A percentile compares a stretch with the other conserved stretches of the same genome.
phyloP scores from a whole-genome alignment of 2,797 vertebrate species.

The Amazonetta brasiliensis region DNA sequence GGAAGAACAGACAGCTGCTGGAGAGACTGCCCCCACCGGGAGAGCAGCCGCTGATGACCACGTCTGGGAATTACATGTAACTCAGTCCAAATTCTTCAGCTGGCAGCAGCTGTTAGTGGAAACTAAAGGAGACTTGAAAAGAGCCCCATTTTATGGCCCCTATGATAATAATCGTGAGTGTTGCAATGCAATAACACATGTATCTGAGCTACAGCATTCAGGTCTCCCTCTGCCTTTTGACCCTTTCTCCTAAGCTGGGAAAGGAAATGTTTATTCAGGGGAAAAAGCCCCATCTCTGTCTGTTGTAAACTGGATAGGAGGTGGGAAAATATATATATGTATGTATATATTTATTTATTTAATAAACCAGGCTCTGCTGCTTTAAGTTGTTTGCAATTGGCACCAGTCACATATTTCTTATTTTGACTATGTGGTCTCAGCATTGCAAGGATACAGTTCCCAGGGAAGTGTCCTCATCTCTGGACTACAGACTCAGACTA shows the following conservation, averaged over 20 bases:
- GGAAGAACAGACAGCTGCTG: not conserved
- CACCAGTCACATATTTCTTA: not conserved
- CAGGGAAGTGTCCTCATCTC: slow-evolving; percentile 10
- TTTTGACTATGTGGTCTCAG: not conserved
- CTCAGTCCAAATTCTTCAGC: slow-evolving; percentile 49
- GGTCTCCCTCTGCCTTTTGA: not conserved
- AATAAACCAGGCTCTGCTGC: not conserved
- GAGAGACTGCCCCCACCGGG: not conserved
- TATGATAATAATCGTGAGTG: slow-evolving; percentile 37
- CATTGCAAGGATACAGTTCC: not conserved
- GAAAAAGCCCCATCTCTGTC: not conserved
- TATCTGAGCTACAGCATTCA: not conserved
- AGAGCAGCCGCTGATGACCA: not conserved
- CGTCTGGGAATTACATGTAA: slow-evolving; percentile 4
- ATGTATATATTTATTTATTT: no score
- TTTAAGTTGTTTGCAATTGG: not conserved
- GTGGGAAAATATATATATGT: not conserved
- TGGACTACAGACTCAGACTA: slow-evolving; percentile 10
- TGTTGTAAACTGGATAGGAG: not conserved
- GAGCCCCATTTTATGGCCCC: slow-evolving; percentile 50
- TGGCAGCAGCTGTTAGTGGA: slow-evolving; percentile 50
- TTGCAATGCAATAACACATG: slow-evolving; percentile 26
- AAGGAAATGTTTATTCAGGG: not conserved
- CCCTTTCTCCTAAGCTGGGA: not conserved
- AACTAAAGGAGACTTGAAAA: slow-evolving; percentile 24